Evolutionary conservation across 2,888 invertebrate species (phyloP).

Genomic region (Pseudococcus jackbeardsleyi): DNA sequence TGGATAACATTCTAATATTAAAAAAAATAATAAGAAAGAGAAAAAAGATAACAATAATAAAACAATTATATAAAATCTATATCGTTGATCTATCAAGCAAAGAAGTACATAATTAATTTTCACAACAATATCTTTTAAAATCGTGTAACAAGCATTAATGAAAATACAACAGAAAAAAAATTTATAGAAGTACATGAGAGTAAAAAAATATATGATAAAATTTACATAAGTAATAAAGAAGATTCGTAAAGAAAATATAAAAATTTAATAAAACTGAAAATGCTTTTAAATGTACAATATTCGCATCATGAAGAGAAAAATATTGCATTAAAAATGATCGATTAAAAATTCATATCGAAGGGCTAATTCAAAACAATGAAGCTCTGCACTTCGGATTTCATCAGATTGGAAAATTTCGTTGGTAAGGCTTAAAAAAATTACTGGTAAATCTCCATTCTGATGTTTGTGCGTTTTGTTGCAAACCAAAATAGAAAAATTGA

Average conservation of each 20-base stretch:
- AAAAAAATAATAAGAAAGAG: conserved; percentile 12
- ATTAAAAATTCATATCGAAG: background rate
- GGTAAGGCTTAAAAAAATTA: conserved; percentile 23
- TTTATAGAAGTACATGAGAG: background rate
- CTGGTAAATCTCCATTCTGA: background rate
- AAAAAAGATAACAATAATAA: conserved; percentile 24
- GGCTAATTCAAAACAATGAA: background rate
- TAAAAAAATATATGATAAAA: conserved; percentile 47
- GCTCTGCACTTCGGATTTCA: conserved; percentile 8
- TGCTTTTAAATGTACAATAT: conserved; percentile 14
- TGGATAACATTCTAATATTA: conserved; percentile 38
- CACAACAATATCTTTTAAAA: conserved; percentile 12
- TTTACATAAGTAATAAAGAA: conserved; percentile 47
- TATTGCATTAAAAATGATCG: conserved; percentile 13
- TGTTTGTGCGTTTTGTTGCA: background rate
- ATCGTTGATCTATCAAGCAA: conserved; percentile 16
- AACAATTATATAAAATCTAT: conserved; percentile 30
- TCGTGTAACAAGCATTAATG: conserved; percentile 28
- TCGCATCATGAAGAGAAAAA: background rate
- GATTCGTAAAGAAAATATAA: conserved; percentile 16
- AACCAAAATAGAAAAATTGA: conserved; percentile 6
- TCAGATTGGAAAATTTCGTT: conserved; percentile 44
- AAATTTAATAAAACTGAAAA: conserved; percentile 15
- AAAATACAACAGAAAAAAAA: conserved; percentile 41
- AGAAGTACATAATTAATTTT: conserved; percentile 18